Percentiles rank a stretch among this genome's conserved stretches.
phyloP scores from a whole-genome alignment of 2,797 vertebrate species.

The Limosa lapponica region DNA sequence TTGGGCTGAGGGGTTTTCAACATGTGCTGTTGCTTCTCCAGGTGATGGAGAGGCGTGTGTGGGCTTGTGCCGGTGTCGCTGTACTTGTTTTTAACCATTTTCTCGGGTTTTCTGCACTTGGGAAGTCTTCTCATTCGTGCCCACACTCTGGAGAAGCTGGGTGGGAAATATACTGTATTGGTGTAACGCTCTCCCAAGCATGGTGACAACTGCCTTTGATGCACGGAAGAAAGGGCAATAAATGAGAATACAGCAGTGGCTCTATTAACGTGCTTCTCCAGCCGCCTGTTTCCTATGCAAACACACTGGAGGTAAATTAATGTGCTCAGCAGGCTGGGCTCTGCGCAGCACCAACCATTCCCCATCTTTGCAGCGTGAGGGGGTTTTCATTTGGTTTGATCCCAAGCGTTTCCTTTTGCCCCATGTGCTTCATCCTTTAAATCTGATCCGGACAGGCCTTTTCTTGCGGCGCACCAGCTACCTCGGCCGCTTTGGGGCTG shows the following conservation, averaged over 20 bases:
- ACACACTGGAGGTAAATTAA: neutral
- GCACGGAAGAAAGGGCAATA: neutral
- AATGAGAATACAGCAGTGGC: neutral
- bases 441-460: neutral
- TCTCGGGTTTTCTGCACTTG: neutral
- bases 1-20: neutral
- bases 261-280: neutral
- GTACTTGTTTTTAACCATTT: neutral
- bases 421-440: neutral
- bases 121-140: neutral
- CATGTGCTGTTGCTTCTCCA: neutral
- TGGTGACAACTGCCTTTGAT: neutral
- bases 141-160: neutral
- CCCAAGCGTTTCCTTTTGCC: neutral
- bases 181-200: neutral
- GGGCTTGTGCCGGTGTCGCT: fast-evolving
- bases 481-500: neutral
- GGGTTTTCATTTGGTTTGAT: neutral
- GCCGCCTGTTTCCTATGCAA: neutral
- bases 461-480: fast-evolving
- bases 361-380: fast-evolving
- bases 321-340: neutral
- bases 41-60: neutral
- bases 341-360: neutral
- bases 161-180: fast-evolving